These are phyloP conservation scores for Dromiciops gliroides DNA, from an alignment of 2,113 vertebrate species.

Conservation along the genomic window DNA sequence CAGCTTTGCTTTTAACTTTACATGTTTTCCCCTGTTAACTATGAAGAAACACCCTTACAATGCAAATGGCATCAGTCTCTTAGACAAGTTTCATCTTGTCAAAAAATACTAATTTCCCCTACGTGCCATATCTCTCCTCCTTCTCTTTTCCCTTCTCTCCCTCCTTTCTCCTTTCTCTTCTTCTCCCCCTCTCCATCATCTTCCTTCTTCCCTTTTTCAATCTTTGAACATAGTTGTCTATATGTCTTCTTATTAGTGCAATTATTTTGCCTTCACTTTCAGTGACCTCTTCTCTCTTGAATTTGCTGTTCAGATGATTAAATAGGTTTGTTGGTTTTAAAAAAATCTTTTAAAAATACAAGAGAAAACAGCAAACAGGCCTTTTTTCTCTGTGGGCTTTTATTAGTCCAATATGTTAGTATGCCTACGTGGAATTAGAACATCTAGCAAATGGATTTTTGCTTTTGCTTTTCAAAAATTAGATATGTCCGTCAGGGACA, in stretches of 20 bases:
- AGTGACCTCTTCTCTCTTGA: conserved; percentile 21
- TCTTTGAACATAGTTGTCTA: neutral
- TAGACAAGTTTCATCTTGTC: neutral
- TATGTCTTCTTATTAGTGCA: neutral
- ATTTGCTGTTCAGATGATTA: conserved; percentile 47
- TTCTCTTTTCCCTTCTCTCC: neutral
- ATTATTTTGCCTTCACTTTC: conserved; percentile 16
- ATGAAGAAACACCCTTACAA: neutral
- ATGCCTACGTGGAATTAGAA: accelerated
- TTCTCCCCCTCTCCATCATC: neutral
- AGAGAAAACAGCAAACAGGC: conserved; percentile 12
- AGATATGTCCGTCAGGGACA: conserved; percentile 35
- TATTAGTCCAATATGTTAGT: neutral
- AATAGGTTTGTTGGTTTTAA: neutral
- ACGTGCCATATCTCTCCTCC: neutral
- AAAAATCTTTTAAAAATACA: conserved; percentile 39
- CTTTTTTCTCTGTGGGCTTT: conserved; percentile 27
- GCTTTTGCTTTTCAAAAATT: conserved; percentile 24
- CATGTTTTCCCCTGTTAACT: neutral
- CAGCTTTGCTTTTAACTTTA: neutral
- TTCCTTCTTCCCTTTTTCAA: neutral
- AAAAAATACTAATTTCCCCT: neutral
- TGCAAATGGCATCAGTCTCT: neutral
- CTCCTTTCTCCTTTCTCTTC: neutral
- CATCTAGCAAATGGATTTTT: neutral